Evolutionary conservation across 1,140 invertebrate genomes (phyloP).

Genomic region (Penaeus japonicus): DNA sequence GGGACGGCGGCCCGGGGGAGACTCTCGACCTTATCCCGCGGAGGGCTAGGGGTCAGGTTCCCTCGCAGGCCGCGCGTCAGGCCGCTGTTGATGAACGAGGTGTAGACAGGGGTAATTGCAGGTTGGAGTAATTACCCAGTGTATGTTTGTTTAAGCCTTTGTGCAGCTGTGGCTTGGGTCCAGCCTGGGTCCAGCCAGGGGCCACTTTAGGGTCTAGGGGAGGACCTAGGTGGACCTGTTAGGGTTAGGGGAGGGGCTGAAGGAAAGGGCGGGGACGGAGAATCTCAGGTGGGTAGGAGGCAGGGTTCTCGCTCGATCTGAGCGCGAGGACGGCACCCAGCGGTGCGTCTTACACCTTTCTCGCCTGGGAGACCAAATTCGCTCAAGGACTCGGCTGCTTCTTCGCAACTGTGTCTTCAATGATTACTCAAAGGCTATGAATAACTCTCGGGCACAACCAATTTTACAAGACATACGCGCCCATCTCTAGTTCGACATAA

Average conservation of each 20-base stretch:
- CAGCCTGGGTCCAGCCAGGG: slow-evolving; percentile 41
- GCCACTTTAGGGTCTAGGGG: slow-evolving; percentile 37
- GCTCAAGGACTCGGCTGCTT: no score
- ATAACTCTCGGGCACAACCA: no score
- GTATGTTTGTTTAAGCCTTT: slow-evolving; percentile 57
- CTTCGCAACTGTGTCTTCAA: no score
- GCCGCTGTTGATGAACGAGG: slow-evolving; percentile 50
- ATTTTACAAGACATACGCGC: no score
- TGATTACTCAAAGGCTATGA: no score
- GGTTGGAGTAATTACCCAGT: slow-evolving; percentile 56
- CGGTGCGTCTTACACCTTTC: no score
- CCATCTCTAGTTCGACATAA: no score
- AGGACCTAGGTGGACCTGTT: slow-evolving; percentile 2
- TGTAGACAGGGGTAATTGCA: slow-evolving; percentile 56
- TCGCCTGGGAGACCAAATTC: no score
- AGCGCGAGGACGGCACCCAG: no score
- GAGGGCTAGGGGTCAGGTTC: neutral
- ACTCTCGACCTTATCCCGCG: neutral
- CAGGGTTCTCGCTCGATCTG: neutral
- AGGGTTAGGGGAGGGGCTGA: neutral
- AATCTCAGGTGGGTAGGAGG: neutral
- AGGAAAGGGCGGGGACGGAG: neutral
- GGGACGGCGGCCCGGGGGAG: neutral
- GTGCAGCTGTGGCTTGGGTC: slow-evolving; percentile 53
- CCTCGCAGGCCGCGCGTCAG: neutral